These are phyloP conservation scores for Notospermus geniculatus DNA, from an alignment of 1,140 invertebrate genomes.

Conservation along the genomic window DNA sequence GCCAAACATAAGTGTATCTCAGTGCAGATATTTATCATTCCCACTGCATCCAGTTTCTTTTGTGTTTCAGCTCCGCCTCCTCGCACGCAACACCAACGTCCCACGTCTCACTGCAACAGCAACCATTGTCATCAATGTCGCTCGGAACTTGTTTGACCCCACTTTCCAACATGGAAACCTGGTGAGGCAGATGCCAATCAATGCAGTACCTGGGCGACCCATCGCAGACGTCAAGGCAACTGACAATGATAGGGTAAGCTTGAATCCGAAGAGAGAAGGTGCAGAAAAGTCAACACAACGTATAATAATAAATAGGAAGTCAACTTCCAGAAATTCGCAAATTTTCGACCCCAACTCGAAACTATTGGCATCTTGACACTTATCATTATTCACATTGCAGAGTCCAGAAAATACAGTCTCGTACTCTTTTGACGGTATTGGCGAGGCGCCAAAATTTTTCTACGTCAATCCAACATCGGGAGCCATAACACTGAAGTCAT, in stretches of 20 bases:
- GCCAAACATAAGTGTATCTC: no score
- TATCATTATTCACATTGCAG: background rate
- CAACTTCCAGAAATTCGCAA: no score
- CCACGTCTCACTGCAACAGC: conserved; percentile 32
- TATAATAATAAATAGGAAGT: no score
- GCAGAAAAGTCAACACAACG: no score
- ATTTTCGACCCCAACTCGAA: no score
- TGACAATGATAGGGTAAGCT: conserved; percentile 36
- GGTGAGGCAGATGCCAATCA: no score
- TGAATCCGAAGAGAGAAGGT: conserved; percentile 32
- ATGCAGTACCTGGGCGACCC: conserved; percentile 22
- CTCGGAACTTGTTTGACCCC: conserved; percentile 32
- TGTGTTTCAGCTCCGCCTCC: conserved; percentile 27
- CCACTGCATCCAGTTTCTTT: no score
- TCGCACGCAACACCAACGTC: conserved; percentile 27
- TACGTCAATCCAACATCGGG: conserved; percentile 33
- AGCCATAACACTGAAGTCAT: conserved; percentile 22
- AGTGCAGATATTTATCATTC: no score
- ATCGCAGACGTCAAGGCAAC: conserved; percentile 36
- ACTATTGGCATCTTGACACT: no score
- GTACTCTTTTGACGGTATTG: conserved; percentile 30
- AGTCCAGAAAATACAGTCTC: conserved; percentile 13
- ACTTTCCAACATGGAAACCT: conserved; percentile 18
- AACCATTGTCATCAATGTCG: conserved; percentile 27
- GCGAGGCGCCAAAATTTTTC: conserved; percentile 31